Base-by-base conservation (phyloP, 2,113 vertebrate genomes). In the Saimiri boliviensis region DNA sequence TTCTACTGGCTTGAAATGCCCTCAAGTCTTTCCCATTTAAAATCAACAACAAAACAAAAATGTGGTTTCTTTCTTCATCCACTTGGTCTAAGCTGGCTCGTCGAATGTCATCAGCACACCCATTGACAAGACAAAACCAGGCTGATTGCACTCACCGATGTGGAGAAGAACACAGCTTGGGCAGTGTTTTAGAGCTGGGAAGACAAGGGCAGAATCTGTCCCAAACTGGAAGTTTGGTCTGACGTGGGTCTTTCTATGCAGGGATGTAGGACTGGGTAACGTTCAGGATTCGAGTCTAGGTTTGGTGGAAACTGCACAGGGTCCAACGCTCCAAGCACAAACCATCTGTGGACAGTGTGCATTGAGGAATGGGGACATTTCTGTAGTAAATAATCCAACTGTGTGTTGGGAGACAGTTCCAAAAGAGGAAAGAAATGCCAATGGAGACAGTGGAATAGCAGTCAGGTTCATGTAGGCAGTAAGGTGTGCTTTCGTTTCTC, bases 401-500 rank as follows among this genome's bases (percentile, higher is more conserved):
- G 12, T 40, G 35, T 92, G 73, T 63, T 56, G 16, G 12, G 56
- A 47, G 52, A 54, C 30, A 10, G 52, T 71, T 32, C 35, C 19
- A 4, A 4, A 40, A 63, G 76, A 73, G 35, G 16, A 23, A 32
- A 52, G 23, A 49, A 14, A 52, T 27, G 45, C 21, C 47, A 37
- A 8, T 8, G 19, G 1, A 74, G 71, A 21, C 5, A 4, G 32
- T 8, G 5, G 47, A 58, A n/a, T 17, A 17, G 73, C 45, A 13
- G 0, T 12, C 14, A 1, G 42, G 32, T 25, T 14, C 30, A 6
- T 10, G 13, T 2, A 5, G 37, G 13, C 23, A 35, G 68, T 70
- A 21, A 68, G 73, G 37, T n/a, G 8, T 14, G 6, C 8, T 40
- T 47, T 91, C 66, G 3, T 40, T 45, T 40, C 52, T 45, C 92